Evolutionary conservation across 1,140 invertebrate species (phyloP), one percentile per base, ranked within the genome.

Genomic region (Calephelis virginiensis): DNA sequence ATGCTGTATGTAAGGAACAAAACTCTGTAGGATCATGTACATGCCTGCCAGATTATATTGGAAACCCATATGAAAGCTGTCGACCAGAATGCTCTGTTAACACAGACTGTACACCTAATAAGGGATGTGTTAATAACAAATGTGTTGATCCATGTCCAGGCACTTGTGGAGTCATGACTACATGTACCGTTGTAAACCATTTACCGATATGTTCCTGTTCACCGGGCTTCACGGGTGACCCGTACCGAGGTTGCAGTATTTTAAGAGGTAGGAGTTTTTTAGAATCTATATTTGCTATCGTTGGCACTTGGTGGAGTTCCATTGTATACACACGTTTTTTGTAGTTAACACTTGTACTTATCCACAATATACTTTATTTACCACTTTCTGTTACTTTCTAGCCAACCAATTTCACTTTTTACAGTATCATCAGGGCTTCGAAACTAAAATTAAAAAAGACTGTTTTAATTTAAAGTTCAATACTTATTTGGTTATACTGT

Each of bases 181-280:
- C 93, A n/a, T 97, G 96, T 79, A 93, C 92, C 73, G 95, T 96
- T 10, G 92, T 95, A 0, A 95, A 95, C 80, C 95, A 96, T 83
- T 83, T 94, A 48, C 94, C 95, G 37, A 87, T 93, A 10, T 97
- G 96, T 77, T 93, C 92, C 46, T 97, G 96, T 77, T 77, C 92
- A 1, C 73, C 87, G 64, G 95, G 95, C 9, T 97, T 93, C 75
- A 93, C 92, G 63, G 94, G 94, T 38, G 93, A 95, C 85, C 94
- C 95, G 17, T 94, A 94, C 75, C 74, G 89, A 61, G 79, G 91
- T 72, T 95, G 93, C 73, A 92, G 74, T 37, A 65, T 85, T 45
- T 63, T 80, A 45, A 82, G 68, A 82, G 86, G 86, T 89, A 75
- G 53, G 50, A 48, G n/a, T n/a, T n/a, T n/a, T n/a, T n/a, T n/a